Conservation (phyloP, 2,888 invertebrate genomes). For the Neoaliturus tenellus region DNA sequence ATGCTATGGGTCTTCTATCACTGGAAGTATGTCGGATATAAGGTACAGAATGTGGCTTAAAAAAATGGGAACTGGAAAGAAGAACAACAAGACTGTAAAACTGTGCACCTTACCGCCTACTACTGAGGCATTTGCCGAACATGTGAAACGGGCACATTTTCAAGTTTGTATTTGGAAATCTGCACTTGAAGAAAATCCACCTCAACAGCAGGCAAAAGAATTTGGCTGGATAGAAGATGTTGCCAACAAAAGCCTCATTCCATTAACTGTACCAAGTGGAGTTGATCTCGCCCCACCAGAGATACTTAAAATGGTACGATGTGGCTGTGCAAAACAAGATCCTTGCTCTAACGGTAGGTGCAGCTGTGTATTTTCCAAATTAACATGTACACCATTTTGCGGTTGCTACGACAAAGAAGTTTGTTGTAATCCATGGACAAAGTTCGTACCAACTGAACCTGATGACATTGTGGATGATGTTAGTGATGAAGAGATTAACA, state of each 20-base stretch:
- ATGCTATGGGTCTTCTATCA: constrained; percentile 29
- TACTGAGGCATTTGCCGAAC: constrained; percentile 10
- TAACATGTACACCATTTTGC: constrained; percentile 29
- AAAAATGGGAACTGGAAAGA: not conserved
- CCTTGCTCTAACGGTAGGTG: constrained; percentile 27
- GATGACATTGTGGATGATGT: constrained; percentile 10
- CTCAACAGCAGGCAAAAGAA: constrained; percentile 9
- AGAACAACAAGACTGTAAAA: not conserved
- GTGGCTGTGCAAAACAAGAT: constrained; percentile 16
- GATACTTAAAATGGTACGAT: not conserved
- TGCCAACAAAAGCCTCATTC: constrained; percentile 23
- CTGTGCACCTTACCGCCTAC: not conserved
- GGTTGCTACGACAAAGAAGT: not conserved
- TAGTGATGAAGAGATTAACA: constrained; percentile 13
- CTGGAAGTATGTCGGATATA: constrained; percentile 35
- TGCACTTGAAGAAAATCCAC: constrained; percentile 25
- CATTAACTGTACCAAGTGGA: constrained; percentile 22
- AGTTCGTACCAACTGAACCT: constrained; percentile 19
- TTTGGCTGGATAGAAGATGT: constrained; percentile 31
- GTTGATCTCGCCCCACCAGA: constrained; percentile 22
- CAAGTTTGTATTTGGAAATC: not conserved
- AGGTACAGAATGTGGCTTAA: constrained; percentile 20
- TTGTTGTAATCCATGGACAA: constrained; percentile 19
- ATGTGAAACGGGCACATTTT: not conserved
- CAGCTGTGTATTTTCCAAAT: constrained; percentile 36